Base-by-base conservation (phyloP, 1,140 invertebrate genomes). In the Bombus picipes region DNA sequence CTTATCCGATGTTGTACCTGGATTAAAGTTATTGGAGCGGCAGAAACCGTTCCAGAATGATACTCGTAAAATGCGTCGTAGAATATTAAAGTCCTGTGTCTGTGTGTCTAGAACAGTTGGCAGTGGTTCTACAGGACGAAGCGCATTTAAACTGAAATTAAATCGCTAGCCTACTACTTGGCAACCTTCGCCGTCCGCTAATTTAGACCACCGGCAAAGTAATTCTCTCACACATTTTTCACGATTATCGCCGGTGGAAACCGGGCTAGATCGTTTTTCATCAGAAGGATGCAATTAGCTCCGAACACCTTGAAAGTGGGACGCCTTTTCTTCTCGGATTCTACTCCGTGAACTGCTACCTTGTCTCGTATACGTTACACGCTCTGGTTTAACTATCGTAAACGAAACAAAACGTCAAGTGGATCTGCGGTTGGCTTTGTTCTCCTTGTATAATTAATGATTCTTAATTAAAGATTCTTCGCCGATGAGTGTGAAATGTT, bases 61-160 rank as follows among this genome's bases (percentile, higher is more conserved):
- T 80, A 65, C 68, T 80, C 83, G 53, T 80, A 72, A 85, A 85
- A 80, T 32, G 57, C 28, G 39, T 72, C 39, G 39, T 37, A n/a
- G 75, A 79, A 79, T 84, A 84, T 79, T 84, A 62, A 84, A 77
- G 66, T 74, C 41, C 32, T 22, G 47, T 53, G 47, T 22, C 15
- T 43, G n/a, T 65, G 78, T 25, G 73, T 62, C 70, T 41, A 37
- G 59, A 84, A 71, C 75, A 80, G 62, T 85, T 87, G 86, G 86
- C 86, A 87, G 41, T 66, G 70, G 83, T 81, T 81, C 39, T 65
- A 53, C 70, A 10, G 32, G 5, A 10, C 65, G 39, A 72, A n/a
- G 77, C 71, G 41, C 57, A 81, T 87, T 87, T 82, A 62, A 87
- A 65, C 72, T 76, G 72, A 76, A 85, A 87, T 87, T 87, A 87